Percentiles rank a stretch among this genome's conserved stretches.
Evolutionary conservation across 2,113 vertebrate species (phyloP).

Genomic region (Gobio gobio): DNA sequence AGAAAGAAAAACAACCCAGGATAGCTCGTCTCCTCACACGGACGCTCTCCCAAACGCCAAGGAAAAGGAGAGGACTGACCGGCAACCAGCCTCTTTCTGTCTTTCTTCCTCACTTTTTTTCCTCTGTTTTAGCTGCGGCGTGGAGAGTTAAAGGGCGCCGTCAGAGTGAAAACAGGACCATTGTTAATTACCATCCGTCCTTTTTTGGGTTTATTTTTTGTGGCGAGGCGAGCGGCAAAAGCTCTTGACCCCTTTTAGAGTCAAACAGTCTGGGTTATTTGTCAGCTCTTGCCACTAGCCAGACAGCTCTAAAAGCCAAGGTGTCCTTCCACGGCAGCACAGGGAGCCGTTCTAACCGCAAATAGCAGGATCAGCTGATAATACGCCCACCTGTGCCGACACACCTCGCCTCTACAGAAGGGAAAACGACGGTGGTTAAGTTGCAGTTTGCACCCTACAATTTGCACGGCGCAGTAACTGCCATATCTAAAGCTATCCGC

Average conservation of each 20-base stretch:
- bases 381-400: constrained; percentile 30
- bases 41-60: constrained; percentile 69
- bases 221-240: constrained; percentile 43
- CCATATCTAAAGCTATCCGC: constrained; percentile 40
- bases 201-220: constrained; percentile 55
- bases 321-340: constrained; percentile 48
- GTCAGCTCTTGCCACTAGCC: constrained; percentile 48
- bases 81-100: constrained; percentile 66
- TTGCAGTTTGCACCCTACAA: constrained; percentile 50
- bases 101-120: constrained; percentile 70
- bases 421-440: constrained; percentile 46
- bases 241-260: constrained; percentile 64
- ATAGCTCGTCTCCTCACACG: constrained; percentile 77
- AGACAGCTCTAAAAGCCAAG: constrained; percentile 57
- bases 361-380: constrained; percentile 55
- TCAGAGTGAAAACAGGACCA: constrained; percentile 61
- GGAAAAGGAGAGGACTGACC: constrained; percentile 75
- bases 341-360: constrained; percentile 28
- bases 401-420: constrained; percentile 33
- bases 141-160: constrained; percentile 40
- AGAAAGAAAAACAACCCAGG: constrained; percentile 96
- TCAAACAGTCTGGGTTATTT: constrained; percentile 55
- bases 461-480: constrained; percentile 45
- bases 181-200: constrained; percentile 59
- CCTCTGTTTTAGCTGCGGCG: constrained; percentile 60